Evolutionary conservation across 1,140 invertebrate species (phyloP).

Genomic region (Atta colombica): DNA sequence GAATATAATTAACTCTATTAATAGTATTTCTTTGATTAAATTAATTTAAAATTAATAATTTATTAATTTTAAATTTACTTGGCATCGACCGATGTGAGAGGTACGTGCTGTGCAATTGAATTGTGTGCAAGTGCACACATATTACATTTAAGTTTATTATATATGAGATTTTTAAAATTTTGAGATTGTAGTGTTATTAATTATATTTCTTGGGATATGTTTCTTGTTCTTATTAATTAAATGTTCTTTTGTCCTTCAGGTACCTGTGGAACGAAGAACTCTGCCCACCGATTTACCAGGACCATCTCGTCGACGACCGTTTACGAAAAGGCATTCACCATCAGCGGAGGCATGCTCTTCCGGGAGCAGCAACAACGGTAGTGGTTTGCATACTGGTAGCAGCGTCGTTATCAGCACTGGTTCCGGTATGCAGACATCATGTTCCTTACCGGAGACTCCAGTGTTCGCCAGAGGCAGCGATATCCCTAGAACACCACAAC

Average conservation of each 20-base stretch:
- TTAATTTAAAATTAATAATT: too few species aligned
- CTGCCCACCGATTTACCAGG: slow-evolving; percentile 90
- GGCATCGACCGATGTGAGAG: too few species aligned
- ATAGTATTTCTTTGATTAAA: too few species aligned
- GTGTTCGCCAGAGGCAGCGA: slow-evolving; percentile 93
- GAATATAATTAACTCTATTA: too few species aligned
- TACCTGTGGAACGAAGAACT: slow-evolving; percentile 90
- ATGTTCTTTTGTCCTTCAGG: slow-evolving; percentile 75
- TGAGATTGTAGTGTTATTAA: background rate
- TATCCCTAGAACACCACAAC: slow-evolving; percentile 91
- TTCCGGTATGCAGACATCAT: slow-evolving; percentile 91
- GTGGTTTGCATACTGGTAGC: slow-evolving; percentile 82
- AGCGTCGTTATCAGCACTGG: slow-evolving; percentile 79
- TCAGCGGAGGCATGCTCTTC: slow-evolving; percentile 86
- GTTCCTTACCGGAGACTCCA: slow-evolving; percentile 93
- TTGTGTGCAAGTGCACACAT: too few species aligned
- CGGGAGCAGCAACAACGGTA: slow-evolving; percentile 86
- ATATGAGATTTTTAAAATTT: too few species aligned
- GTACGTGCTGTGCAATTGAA: too few species aligned
- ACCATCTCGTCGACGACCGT: slow-evolving; percentile 84
- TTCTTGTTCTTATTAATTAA: background rate
- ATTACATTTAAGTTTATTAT: too few species aligned
- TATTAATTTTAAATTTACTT: too few species aligned
- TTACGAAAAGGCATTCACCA: slow-evolving; percentile 86
- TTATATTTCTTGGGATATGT: background rate